Base-by-base conservation (phyloP, 2,113 vertebrate genomes). In the Podarcis raffonei region DNA sequence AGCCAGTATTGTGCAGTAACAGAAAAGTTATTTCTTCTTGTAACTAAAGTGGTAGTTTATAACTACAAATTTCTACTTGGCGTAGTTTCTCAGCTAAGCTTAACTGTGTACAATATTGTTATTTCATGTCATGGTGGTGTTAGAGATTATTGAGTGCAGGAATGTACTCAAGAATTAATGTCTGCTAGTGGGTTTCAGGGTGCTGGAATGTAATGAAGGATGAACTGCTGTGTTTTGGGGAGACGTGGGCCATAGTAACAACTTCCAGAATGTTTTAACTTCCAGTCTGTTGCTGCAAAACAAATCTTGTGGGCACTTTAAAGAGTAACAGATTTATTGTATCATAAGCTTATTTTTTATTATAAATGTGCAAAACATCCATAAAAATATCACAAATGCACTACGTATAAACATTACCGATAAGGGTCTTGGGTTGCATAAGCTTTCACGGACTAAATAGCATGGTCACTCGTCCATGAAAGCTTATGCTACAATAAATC, bases 51-150 rank as follows among this genome's bases (percentile, higher is more conserved):
- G 32, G 3, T 27, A 62, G 53, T 57, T 87, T 42, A 23, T 57
- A 37, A 16, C 12, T 37, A 39, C 25, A 62, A 39, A 82, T 59
- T 30, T 81, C 68, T 37, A 12, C 30, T 79, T 30, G 23, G 23
- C 48, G 79, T 32, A 66, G 35, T 88, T 88, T 74, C 57, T 88
- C 37, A 32, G 71, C 37, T 39, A 77, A 77, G 72, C 32, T 66
- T 1, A 20, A 65, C 23, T 65, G 37, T 39, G 20, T 30, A 68
- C 13, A 75, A 0, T 66, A 30, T 83, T 83, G 59, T 83, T 75
- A 22, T 83, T 88, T 68, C 87, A 65, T 88, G 68, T 66, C 71
- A 76, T 48, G 65, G 48, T 53, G 48, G n/a, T 76, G 30, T 66
- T 88, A 13, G 2, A 75, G 57, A 88, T 83, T 82, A 16, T 9